Evolutionary conservation across 2,113 vertebrate genomes (phyloP).

Genomic region (Numenius arquata): DNA sequence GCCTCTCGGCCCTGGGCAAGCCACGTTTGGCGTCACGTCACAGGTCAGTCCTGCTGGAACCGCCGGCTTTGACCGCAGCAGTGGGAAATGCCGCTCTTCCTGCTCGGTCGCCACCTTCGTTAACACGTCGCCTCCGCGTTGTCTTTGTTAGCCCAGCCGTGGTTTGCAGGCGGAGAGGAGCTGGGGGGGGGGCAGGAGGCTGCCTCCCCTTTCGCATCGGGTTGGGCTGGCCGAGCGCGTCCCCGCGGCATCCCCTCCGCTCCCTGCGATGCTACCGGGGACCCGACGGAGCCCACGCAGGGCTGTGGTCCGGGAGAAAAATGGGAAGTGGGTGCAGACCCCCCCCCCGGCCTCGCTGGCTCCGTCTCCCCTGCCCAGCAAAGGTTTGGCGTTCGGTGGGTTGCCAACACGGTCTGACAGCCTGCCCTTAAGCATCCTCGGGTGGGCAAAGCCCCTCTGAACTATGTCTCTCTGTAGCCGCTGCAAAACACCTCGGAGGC

Average conservation of each 20-base stretch:
- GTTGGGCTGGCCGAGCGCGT: background rate
- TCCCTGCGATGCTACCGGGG: accelerated
- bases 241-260: background rate
- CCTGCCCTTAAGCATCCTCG: background rate
- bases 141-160: background rate
- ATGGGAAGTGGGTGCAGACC: background rate
- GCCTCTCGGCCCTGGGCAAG: background rate
- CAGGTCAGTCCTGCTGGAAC: background rate
- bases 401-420: background rate
- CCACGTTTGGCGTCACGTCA: background rate
- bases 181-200: accelerated
- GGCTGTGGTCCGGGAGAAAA: background rate
- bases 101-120: accelerated
- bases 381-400: no score
- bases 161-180: background rate
- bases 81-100: background rate
- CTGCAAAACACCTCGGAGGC: background rate
- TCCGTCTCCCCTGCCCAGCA: background rate
- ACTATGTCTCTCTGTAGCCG: background rate
- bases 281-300: accelerated
- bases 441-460: background rate
- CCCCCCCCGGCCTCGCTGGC: background rate
- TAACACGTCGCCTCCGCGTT: accelerated
- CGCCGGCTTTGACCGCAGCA: background rate
- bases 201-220: background rate